Evolutionary conservation across 1,140 invertebrate species (phyloP).

Genomic region (Halyomorpha halys): DNA sequence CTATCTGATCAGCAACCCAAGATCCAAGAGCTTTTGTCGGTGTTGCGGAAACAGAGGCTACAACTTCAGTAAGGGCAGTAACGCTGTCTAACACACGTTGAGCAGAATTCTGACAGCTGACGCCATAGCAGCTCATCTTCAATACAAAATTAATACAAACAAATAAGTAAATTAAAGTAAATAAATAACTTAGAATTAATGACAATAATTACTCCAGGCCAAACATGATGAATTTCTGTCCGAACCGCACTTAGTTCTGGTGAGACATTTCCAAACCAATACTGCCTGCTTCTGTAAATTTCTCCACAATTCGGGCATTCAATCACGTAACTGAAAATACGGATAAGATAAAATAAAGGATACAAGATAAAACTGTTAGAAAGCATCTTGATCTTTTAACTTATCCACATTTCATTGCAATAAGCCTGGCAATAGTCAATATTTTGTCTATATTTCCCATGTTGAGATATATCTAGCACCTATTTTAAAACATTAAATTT

Average conservation of each 20-base stretch:
- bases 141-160: conserved; percentile 9
- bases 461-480: too few relatives aligned
- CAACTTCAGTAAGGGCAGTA: conserved; percentile 55
- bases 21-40: conserved; percentile 56
- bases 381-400: too few relatives aligned
- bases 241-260: conserved; percentile 56
- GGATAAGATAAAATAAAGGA: too few relatives aligned
- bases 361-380: conserved; percentile 20
- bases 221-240: conserved; percentile 66
- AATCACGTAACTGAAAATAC: conserved; percentile 49
- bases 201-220: conserved; percentile 49
- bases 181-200: conserved; percentile 2
- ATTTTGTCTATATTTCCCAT: too few relatives aligned
- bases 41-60: conserved; percentile 54
- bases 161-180: conserved; percentile 14
- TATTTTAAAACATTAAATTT: too few relatives aligned
- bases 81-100: conserved; percentile 66
- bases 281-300: conserved; percentile 68
- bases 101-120: conserved; percentile 53
- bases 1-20: conserved; percentile 67
- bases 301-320: conserved; percentile 73
- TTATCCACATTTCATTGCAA: too few relatives aligned
- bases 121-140: conserved; percentile 24
- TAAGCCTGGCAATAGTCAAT: too few relatives aligned
- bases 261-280: conserved; percentile 76